A percentile compares a stretch with the other conserved stretches of the same genome.
These are phyloP conservation scores for Pan paniscus DNA, from an alignment of 2,113 vertebrate species.

Conservation along the genomic window DNA sequence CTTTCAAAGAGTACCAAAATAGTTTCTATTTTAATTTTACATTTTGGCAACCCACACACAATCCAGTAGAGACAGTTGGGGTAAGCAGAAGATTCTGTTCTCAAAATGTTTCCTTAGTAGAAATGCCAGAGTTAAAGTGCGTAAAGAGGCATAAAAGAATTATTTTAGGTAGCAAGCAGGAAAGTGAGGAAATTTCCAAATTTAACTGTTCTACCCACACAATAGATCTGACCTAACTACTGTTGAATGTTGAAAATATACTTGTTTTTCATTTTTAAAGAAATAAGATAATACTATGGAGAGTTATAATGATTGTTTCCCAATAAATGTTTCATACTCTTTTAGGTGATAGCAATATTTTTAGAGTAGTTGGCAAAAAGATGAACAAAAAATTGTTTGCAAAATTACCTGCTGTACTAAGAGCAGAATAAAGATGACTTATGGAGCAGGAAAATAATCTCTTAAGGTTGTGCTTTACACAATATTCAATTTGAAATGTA, in stretches of 20 bases:
- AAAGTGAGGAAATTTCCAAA: not conserved
- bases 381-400: not conserved
- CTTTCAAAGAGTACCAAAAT: not conserved
- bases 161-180: not conserved
- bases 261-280: constrained; percentile 7
- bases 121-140: not conserved
- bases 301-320: not conserved
- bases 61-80: not conserved
- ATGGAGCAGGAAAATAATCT: not conserved
- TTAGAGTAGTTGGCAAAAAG: not conserved
- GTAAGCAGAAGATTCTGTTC: not conserved
- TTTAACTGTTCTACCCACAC: not conserved
- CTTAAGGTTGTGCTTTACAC: not conserved
- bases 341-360: not conserved
- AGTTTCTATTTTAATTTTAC: not conserved
- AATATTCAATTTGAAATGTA: not conserved
- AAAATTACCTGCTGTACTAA: not conserved
- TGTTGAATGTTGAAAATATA: not conserved
- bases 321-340: not conserved
- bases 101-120: not conserved
- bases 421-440: not conserved
- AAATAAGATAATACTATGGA: not conserved
- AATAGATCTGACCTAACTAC: not conserved
- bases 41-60: not conserved
- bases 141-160: not conserved